These are phyloP conservation scores for Idaea dimidiata DNA, from an alignment of 2,888 invertebrate genomes.

Conservation along the genomic window DNA sequence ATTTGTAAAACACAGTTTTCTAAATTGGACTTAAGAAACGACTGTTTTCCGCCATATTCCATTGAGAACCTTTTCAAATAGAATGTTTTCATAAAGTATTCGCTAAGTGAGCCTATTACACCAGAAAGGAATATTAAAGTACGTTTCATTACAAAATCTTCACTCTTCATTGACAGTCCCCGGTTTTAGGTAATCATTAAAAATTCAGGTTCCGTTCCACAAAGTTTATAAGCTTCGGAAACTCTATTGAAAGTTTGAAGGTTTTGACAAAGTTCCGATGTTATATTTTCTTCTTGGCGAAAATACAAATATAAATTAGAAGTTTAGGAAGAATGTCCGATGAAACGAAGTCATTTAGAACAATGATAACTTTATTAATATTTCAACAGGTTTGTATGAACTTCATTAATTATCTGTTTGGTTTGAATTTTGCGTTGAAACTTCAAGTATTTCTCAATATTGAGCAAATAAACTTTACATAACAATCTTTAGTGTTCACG, in stretches of 20 bases:
- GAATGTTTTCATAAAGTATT: background rate
- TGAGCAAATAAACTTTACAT: background rate
- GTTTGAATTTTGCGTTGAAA: background rate
- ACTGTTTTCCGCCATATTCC: background rate
- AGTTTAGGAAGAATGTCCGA: slow-evolving; percentile 18
- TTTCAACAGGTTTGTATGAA: background rate
- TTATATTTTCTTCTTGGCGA: slow-evolving; percentile 37
- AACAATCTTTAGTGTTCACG: background rate
- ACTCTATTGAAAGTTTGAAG: slow-evolving; percentile 43
- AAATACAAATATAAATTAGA: slow-evolving; percentile 29
- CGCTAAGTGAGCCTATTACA: background rate
- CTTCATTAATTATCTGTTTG: background rate
- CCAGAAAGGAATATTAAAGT: background rate
- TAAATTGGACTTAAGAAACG: background rate
- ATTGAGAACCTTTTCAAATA: background rate
- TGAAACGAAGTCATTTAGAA: slow-evolving; percentile 24
- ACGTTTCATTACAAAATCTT: slow-evolving; percentile 1
- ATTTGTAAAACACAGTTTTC: background rate
- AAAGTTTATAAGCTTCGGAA: slow-evolving; percentile 40
- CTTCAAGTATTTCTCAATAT: background rate
- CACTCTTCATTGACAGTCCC: background rate
- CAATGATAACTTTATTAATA: slow-evolving; percentile 9
- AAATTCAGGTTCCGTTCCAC: slow-evolving; percentile 43
- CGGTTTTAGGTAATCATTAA: slow-evolving; percentile 40
- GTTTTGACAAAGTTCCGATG: slow-evolving; percentile 37